A percentile compares a stretch with the other conserved stretches of the same genome.
Conservation (phyloP, 2,113 vertebrate genomes). For the Phylloscopus trochiloides region DNA sequence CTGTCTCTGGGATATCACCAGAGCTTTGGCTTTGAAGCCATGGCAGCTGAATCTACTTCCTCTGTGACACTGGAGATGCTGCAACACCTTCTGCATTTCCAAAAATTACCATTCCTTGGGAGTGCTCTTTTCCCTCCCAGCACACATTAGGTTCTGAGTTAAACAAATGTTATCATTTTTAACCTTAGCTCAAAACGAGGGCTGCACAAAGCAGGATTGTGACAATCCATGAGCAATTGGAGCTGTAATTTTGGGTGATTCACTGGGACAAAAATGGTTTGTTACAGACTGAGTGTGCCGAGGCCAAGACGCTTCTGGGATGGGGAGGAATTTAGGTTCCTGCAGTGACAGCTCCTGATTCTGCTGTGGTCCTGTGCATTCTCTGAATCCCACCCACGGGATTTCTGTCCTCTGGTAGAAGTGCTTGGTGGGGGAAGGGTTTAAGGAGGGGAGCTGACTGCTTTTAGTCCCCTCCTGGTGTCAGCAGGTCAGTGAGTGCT, state of each 20-base stretch:
- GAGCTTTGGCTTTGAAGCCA: not conserved
- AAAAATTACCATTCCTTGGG: not conserved
- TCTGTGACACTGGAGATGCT: not conserved
- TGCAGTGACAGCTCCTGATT: not conserved
- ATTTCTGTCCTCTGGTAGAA: not conserved
- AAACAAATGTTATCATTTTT: not conserved
- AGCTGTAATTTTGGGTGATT: not conserved
- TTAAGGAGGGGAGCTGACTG: not conserved
- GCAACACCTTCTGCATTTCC: not conserved
- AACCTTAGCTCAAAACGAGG: not conserved
- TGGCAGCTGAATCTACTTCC: not conserved
- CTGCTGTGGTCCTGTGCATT: not conserved
- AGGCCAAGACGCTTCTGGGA: not conserved
- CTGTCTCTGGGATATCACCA: not conserved
- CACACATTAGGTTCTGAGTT: not conserved
- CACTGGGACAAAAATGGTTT: not conserved
- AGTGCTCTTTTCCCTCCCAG: not conserved
- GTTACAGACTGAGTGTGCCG: not conserved
- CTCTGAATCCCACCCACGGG: not conserved
- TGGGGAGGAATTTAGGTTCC: not conserved
- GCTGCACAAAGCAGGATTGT: not conserved
- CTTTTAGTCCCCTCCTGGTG: not conserved
- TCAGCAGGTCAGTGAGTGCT: too few species aligned
- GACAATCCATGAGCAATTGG: not conserved
- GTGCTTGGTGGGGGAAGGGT: not conserved